Evolutionary conservation across 1,140 invertebrate genomes (phyloP), one percentile per base, ranked within the genome.

Genomic region (Lutraria rhynchaena): DNA sequence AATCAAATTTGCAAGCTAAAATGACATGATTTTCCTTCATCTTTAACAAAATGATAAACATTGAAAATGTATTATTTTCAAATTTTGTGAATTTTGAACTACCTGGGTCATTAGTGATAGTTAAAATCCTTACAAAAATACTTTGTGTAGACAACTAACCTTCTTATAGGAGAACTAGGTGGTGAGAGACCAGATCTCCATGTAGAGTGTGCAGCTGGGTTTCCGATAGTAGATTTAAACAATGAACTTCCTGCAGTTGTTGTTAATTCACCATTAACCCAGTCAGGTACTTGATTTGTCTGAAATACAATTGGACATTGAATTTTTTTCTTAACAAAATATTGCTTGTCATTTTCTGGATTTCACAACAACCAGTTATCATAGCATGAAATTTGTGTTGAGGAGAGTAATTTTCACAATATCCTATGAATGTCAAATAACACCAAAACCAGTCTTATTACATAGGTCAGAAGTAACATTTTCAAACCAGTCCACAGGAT

Each of bases 231-330:
- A 2, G 70, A 83, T 44, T 77, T 75, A 60, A 89, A 88, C 19
- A 89, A n/a, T 33, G 89, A 89, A 37, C 88, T 89, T 2, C 89
- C 88, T 9, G 83, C 82, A 13, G 89, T 86, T 15, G 86, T 86
- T 27, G 85, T 88, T 44, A 91, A 75, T 69, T 91, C 87, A 51
- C 89, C 90, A 55, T 87, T 85, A 27, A 91, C 90, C 90, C 89
- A 91, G 51, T 91, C 89, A 67, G 90, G 90, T 27, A 90, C 83
- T 63, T 86, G 85, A 37, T 90, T 76, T 3, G 73, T 70, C 81
- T 76, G 53, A 63, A 75, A 49, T 0, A 11, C 44, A 19, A 55
- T 19, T n/a, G n/a, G n/a, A n/a, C n/a, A n/a, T 13, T 13, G n/a
- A 11, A 49, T 11, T 13, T n/a, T 13, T 49, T 60, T 1, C 17